These are phyloP conservation scores for Gallinago media DNA, from an alignment of 2,113 vertebrate species.

Conservation along the genomic window DNA sequence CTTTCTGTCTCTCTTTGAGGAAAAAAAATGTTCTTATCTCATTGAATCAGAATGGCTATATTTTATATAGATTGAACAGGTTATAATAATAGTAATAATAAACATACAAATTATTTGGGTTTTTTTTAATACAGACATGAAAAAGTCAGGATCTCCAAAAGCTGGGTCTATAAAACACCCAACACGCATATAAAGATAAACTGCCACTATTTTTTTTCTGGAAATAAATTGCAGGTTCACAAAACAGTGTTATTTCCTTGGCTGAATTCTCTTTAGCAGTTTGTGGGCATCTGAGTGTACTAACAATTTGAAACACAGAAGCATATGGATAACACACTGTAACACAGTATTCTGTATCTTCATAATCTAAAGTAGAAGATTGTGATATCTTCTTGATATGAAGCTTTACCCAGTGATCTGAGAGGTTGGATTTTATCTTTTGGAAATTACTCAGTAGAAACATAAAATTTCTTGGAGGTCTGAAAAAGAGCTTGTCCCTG, in stretches of 20 bases:
- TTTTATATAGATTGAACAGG: neutral
- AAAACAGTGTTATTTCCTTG: neutral
- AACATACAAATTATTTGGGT: fast-evolving
- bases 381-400: neutral
- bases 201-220: neutral
- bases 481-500: neutral
- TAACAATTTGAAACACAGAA: neutral
- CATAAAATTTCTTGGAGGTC: neutral
- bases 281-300: neutral
- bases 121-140: neutral
- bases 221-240: neutral
- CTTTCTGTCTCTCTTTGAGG: neutral
- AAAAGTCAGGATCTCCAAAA: neutral
- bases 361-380: neutral
- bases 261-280: neutral
- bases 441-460: neutral
- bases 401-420: neutral
- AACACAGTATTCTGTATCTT: neutral
- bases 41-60: neutral
- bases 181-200: neutral
- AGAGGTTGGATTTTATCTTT: neutral
- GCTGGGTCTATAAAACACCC: neutral
- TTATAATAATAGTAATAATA: neutral
- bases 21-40: neutral
- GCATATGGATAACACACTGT: neutral